Base-by-base conservation (phyloP, 2,113 vertebrate genomes). In the Phyllopteryx taeniolatus region DNA sequence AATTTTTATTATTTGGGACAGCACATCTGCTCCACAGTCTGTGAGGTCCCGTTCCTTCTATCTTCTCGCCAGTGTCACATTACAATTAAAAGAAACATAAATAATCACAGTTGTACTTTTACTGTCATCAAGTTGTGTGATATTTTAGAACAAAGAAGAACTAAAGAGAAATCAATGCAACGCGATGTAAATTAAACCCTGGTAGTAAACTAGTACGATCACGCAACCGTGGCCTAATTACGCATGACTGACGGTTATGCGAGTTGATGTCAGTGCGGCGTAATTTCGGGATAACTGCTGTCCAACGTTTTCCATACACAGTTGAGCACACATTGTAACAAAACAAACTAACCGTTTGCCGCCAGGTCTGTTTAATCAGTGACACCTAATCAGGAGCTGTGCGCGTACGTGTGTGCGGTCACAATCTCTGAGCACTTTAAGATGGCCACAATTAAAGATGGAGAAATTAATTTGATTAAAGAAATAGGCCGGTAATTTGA, bases 351-450 rank as follows among this genome's bases (percentile, higher is more conserved):
- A 44, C 62, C 35, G 10, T 64, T 44, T 44, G 17, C n/a, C 19
- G 7, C n/a, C 42, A 49, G 42, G 19, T 27, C 44, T 17, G 64
- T 66, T 49, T 31, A 66, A 66, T 66, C 44, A 66, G 64, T 66
- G 64, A 66, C 64, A 66, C 22, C 64, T 47, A 31, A 47, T 66
- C 64, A 31, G 64, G n/a, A 11, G 8, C 12, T 66, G 43, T 47
- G 5, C 47, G 62, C 20, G 43, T 46, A 19, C 6, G 20, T 46
- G 20, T 47, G 12, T 47, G 12, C 6, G 19, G 39, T 64, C 62
- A 44, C 62, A 64, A 39, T 43, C n/a, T 66, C 17, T 15, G n/a
- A 6, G 63, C 42, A 44, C 63, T 44, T 65, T 65, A 12, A 43
- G 20, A 5, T 3, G 14, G 13, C 22, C 22, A 15, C 22, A 47